phyloP scores from a whole-genome alignment of 2,888 invertebrate species.

The Anthophora plumipes region DNA sequence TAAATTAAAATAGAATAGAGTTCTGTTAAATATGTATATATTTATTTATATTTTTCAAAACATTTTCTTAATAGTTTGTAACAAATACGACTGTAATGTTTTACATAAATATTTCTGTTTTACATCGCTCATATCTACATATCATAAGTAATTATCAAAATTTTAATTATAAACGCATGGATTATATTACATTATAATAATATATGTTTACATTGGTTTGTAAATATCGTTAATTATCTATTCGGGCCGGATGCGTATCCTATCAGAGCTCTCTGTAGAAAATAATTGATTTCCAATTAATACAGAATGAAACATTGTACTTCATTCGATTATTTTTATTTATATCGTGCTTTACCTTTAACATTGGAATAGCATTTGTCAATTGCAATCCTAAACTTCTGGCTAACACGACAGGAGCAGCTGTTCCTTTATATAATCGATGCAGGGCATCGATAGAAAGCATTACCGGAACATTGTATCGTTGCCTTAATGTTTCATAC shows the following conservation, averaged over 20 bases:
- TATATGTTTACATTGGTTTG: background rate
- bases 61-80: no score
- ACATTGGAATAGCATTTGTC: constrained; percentile 90
- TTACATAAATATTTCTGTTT: constrained; percentile 2
- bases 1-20: background rate
- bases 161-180: background rate
- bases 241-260: constrained; percentile 75
- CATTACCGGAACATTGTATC: constrained; percentile 95
- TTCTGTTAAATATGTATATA: no score
- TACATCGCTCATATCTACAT: background rate
- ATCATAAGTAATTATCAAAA: background rate
- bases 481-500: constrained; percentile 94
- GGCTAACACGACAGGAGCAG: constrained; percentile 91
- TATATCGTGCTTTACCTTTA: constrained; percentile 87
- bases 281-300: constrained; percentile 32
- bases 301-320: background rate
- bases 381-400: constrained; percentile 93
- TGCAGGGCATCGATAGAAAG: constrained; percentile 94
- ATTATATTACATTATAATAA: background rate
- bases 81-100: background rate
- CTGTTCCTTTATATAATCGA: constrained; percentile 91
- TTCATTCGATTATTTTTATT: background rate
- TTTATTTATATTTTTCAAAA: no score
- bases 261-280: constrained; percentile 75
- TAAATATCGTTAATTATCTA: constrained; percentile 10